These are phyloP conservation scores for Carassius gibelio DNA, from an alignment of 2,113 vertebrate genomes.

Conservation along the genomic window DNA sequence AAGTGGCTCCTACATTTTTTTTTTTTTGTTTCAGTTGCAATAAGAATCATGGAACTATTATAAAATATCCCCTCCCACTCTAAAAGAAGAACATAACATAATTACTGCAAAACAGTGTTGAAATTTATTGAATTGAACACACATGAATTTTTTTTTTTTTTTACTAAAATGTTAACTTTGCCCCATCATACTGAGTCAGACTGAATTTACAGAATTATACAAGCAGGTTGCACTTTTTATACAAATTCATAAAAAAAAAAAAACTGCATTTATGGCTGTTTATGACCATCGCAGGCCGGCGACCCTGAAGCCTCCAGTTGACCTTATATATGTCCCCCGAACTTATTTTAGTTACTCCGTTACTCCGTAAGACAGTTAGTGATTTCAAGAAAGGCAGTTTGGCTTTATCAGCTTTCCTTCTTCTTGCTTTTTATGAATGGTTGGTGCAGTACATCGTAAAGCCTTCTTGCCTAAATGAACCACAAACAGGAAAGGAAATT, in stretches of 20 bases:
- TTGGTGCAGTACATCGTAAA: slow-evolving; percentile 57
- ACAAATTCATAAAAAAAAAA: not conserved
- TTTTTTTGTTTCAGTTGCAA: not conserved
- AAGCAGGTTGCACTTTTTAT: not conserved
- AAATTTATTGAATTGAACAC: not conserved
- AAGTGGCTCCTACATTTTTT: not conserved
- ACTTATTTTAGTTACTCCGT: not conserved
- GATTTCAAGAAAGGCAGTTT: not conserved
- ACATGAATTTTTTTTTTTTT: not conserved
- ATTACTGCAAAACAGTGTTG: not conserved
- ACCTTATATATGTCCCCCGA: not conserved
- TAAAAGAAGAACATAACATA: not conserved
- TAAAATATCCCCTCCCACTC: not conserved
- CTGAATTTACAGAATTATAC: not conserved
- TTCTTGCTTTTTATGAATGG: slow-evolving; percentile 57
- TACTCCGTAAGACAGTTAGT: not conserved
- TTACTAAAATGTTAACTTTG: not conserved
- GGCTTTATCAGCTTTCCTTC: slow-evolving; percentile 31
- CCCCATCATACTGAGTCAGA: not conserved
- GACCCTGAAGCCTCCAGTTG: not conserved
- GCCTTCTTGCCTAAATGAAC: slow-evolving; percentile 44
- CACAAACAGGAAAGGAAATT: slow-evolving; percentile 33
- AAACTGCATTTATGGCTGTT: not conserved
- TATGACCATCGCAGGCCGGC: not conserved
- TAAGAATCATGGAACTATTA: not conserved